Conservation (phyloP, 2,888 invertebrate species). For the Amblyjoppa proteus region DNA sequence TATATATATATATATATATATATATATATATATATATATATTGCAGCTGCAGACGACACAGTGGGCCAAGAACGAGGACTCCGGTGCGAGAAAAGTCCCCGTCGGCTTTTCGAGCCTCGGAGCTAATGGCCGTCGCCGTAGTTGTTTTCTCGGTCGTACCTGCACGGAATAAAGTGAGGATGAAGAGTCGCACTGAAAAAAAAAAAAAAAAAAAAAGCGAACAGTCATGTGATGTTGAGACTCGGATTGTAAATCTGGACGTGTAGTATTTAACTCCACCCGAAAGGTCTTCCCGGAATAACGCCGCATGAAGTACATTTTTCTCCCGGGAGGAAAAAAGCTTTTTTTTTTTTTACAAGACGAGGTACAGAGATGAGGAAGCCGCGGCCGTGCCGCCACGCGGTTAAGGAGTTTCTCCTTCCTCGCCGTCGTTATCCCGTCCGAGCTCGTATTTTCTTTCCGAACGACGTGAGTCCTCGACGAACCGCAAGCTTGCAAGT, state of each 20-base stretch:
- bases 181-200: slow-evolving; percentile 7
- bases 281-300: slow-evolving; percentile 16
- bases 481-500: slow-evolving; percentile 44
- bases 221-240: slow-evolving; percentile 19
- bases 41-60: neutral
- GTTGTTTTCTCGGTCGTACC: slow-evolving; percentile 23
- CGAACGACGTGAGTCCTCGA: slow-evolving; percentile 38
- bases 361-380: neutral
- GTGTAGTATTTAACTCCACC: slow-evolving; percentile 30
- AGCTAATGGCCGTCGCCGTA: slow-evolving; percentile 45
- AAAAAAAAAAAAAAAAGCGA: neutral
- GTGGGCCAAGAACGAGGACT: neutral
- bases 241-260: slow-evolving; percentile 44
- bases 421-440: slow-evolving; percentile 30
- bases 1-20: neutral
- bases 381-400: neutral
- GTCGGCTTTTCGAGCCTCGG: slow-evolving; percentile 2
- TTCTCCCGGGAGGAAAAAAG: neutral
- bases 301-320: slow-evolving; percentile 22
- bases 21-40: neutral
- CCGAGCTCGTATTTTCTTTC: slow-evolving; percentile 38
- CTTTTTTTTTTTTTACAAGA: neutral
- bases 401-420: slow-evolving; percentile 9
- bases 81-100: neutral
- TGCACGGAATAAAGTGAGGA: slow-evolving; percentile 24